A percentile compares a stretch with the other conserved stretches of the same genome.
These are phyloP conservation scores for Pseudopipra pipra DNA, from an alignment of 2,113 vertebrate genomes.

Conservation along the genomic window DNA sequence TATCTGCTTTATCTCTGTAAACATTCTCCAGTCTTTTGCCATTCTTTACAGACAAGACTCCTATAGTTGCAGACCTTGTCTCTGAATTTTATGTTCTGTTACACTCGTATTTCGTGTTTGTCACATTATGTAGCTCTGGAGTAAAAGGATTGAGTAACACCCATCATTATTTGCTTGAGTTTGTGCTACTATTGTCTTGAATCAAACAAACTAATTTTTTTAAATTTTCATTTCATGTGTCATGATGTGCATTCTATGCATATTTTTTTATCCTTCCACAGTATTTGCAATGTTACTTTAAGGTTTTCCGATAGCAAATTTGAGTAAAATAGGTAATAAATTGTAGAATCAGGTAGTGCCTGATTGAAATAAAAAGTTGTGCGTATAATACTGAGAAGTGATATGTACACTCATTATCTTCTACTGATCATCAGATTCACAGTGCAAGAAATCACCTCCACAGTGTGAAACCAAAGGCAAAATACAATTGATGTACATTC, in stretches of 20 bases:
- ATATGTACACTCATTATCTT: not conserved
- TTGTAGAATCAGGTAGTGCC: not conserved
- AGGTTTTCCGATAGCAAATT: not conserved
- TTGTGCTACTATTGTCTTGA: not conserved
- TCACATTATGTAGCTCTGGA: not conserved
- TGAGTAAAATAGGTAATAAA: not conserved
- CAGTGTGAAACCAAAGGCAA: not conserved
- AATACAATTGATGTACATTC: not conserved
- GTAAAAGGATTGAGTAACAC: not conserved
- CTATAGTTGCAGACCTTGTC: not conserved
- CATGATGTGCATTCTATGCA: not conserved
- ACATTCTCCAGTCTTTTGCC: not conserved
- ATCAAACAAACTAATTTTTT: not conserved
- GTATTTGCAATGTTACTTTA: not conserved
- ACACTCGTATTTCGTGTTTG: not conserved
- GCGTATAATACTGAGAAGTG: not conserved
- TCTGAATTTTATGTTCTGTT: not conserved
- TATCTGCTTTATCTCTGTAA: slow-evolving; percentile 66
- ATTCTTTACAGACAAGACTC: not conserved
- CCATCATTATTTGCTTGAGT: not conserved
- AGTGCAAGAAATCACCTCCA: not conserved
- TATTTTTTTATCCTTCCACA: not conserved
- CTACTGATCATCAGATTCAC: not conserved
- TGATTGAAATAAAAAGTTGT: not conserved
- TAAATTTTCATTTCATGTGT: not conserved